Percentiles rank a stretch among this genome's conserved stretches.
Evolutionary conservation across 2,888 invertebrate genomes (phyloP).

Genomic region (Diaperis boleti): DNA sequence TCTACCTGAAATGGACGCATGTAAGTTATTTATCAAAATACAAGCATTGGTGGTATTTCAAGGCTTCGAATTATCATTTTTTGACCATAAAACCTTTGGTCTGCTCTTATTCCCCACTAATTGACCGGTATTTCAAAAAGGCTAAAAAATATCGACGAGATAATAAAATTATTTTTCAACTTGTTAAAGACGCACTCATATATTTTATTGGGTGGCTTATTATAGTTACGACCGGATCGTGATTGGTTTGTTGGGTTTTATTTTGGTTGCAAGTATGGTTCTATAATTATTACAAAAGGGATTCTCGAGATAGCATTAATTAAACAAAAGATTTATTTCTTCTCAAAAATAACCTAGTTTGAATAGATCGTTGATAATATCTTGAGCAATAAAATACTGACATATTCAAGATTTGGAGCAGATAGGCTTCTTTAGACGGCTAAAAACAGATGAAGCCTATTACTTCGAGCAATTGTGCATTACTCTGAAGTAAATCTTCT

Average conservation of each 20-base stretch:
- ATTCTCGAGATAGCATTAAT: constrained; percentile 58
- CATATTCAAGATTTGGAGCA: constrained; percentile 60
- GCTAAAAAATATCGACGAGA: constrained; percentile 47
- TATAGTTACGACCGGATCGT: constrained; percentile 20
- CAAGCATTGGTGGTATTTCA: constrained; percentile 57
- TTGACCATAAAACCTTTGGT: constrained; percentile 52
- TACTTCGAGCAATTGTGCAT: constrained; percentile 58
- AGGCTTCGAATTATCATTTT: constrained; percentile 60
- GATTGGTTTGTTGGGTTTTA: constrained; percentile 34
- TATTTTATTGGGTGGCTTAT: constrained; percentile 45
- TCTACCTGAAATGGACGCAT: constrained; percentile 57
- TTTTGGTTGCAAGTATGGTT: constrained; percentile 25
- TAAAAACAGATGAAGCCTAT: constrained; percentile 59
- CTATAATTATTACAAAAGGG: constrained; percentile 36
- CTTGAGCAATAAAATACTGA: constrained; percentile 64
- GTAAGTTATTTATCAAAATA: constrained; percentile 60
- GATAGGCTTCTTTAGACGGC: constrained; percentile 52
- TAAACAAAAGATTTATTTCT: constrained; percentile 65
- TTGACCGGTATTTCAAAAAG: constrained; percentile 56
- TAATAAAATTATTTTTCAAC: constrained; percentile 51
- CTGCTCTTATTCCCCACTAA: constrained; percentile 56
- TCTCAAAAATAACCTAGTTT: constrained; percentile 66
- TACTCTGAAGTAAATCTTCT: constrained; percentile 55
- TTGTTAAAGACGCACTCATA: constrained; percentile 43
- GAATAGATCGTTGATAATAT: constrained; percentile 64